These are phyloP conservation scores for Dendronephthya gigantea DNA, from an alignment of 64 coral and sea anemone species.

Conservation along the genomic window DNA sequence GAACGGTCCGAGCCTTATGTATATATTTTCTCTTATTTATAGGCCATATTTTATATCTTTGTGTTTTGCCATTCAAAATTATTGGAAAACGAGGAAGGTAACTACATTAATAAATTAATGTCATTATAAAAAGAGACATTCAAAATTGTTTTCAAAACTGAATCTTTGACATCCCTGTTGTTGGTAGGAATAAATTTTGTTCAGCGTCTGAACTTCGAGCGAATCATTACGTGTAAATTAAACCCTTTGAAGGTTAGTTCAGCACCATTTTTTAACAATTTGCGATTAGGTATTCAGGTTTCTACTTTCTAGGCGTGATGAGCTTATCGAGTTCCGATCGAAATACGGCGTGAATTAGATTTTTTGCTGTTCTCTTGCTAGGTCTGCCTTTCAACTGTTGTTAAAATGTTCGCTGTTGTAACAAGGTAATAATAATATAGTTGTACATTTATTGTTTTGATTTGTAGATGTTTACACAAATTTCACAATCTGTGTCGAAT, in stretches of 20 bases:
- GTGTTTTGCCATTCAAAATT: constrained; percentile 67
- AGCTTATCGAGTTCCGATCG: too few species aligned
- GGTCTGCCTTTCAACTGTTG: constrained; percentile 78
- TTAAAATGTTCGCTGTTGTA: constrained; percentile 82
- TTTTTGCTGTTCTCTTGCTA: constrained; percentile 9
- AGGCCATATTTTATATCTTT: constrained; percentile 85
- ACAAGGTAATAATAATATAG: constrained; percentile 53
- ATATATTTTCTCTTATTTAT: not conserved
- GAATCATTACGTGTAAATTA: constrained; percentile 75
- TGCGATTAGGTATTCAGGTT: too few species aligned
- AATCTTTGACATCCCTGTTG: not conserved
- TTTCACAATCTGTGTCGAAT: too few species aligned
- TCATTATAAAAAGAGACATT: not conserved
- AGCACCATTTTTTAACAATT: not conserved
- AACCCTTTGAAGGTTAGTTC: constrained; percentile 78
- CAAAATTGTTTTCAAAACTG: not conserved
- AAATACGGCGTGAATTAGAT: too few species aligned
- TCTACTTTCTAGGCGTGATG: too few species aligned
- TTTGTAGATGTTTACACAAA: too few species aligned
- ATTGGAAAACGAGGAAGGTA: constrained; percentile 60
- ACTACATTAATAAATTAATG: not conserved
- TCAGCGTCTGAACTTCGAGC: constrained; percentile 61
- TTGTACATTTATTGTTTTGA: too few species aligned
- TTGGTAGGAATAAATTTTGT: constrained; percentile 72
- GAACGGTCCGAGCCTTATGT: too few species aligned